Percentiles rank a stretch among this genome's conserved stretches.
phyloP scores from a whole-genome alignment of 2,888 invertebrate species.

The Caenorhabditis plicata region DNA sequence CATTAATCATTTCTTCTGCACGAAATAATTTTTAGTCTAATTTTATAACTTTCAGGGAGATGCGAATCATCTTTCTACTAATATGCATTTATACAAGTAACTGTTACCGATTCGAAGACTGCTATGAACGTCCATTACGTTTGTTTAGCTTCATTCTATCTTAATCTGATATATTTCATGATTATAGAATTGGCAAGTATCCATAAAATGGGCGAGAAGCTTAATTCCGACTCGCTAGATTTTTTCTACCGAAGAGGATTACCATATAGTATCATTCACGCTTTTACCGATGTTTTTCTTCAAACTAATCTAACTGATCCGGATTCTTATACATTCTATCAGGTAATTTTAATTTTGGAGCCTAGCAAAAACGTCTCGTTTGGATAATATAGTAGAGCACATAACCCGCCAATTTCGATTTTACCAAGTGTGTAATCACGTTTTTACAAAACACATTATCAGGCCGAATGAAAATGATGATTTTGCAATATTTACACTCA shows the following conservation, averaged over 20 bases:
- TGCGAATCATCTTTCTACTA: no score
- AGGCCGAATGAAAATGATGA: no score
- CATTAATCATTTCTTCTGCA: no score
- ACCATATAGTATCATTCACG: conserved; percentile 10
- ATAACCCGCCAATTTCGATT: no score
- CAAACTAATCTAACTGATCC: conserved; percentile 36
- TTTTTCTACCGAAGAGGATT: conserved; percentile 31
- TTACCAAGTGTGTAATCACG: no score
- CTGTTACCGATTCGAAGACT: conserved; percentile 24
- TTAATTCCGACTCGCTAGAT: conserved; percentile 25
- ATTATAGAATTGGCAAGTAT: conserved; percentile 14
- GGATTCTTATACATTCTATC: conserved; percentile 39
- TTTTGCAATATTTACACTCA: no score
- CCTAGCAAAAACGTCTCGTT: no score
- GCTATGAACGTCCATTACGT: conserved; percentile 14
- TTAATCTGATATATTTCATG: background rate
- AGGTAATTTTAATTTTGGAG: conserved; percentile 34
- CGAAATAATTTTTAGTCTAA: no score
- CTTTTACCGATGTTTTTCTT: conserved; percentile 46
- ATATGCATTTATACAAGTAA: no score
- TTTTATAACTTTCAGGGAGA: no score
- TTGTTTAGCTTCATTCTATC: background rate
- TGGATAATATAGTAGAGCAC: no score
- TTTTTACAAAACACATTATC: no score
- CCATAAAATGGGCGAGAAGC: conserved; percentile 9